Evolutionary conservation across 1,140 invertebrate species (phyloP).

Genomic region (Copidosoma floridanum): DNA sequence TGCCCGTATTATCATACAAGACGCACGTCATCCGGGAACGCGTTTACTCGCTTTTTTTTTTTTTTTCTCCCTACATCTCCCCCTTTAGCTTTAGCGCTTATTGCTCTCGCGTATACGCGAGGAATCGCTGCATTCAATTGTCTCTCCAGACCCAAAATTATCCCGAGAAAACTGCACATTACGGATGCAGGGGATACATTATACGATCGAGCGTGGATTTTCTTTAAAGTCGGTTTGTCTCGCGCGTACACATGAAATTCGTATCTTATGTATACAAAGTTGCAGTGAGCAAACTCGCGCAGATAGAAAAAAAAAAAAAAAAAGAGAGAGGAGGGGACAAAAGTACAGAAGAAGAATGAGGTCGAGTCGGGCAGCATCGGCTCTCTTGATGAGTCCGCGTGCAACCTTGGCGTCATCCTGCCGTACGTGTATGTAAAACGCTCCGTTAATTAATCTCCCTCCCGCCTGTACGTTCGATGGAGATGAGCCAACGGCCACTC

Average conservation of each 20-base stretch:
- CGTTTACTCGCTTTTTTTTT: neutral
- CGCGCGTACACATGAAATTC: too few species aligned
- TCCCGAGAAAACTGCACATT: too few species aligned
- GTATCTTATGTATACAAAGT: too few species aligned
- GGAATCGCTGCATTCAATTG: too few species aligned
- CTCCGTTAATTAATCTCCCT: conserved; percentile 30
- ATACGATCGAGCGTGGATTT: too few species aligned
- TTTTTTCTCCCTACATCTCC: too few species aligned
- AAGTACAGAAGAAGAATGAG: conserved; percentile 13
- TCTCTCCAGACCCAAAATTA: too few species aligned
- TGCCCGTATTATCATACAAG: conserved; percentile 56
- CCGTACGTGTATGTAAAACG: neutral
- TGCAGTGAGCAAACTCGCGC: neutral
- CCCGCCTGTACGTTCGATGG: conserved; percentile 1
- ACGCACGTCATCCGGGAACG: conserved; percentile 39
- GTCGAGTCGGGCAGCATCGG: conserved; percentile 6
- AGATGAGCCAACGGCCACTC: neutral
- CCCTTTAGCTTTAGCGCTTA: too few species aligned
- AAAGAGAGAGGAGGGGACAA: neutral
- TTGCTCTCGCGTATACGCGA: too few species aligned
- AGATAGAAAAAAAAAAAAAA: neutral
- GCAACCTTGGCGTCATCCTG: conserved; percentile 26
- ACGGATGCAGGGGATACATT: too few species aligned
- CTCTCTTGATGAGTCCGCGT: neutral
- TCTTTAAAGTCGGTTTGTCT: too few species aligned